Conservation (phyloP, 1,140 invertebrate species). For the Drosophila ficusphila region DNA sequence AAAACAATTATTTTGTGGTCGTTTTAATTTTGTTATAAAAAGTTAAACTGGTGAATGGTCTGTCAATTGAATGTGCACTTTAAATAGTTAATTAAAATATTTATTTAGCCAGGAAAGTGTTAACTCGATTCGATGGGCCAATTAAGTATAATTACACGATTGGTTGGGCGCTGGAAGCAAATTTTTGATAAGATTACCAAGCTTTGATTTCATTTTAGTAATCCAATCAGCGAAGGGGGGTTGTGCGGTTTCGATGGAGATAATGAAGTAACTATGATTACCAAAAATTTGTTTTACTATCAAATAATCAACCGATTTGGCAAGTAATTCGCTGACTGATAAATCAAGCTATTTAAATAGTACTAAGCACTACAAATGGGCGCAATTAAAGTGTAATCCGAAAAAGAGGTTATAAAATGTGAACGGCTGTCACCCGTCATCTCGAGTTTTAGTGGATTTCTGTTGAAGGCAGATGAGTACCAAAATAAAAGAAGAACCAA, state of each 20-base stretch:
- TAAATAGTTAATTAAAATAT: conserved; percentile 39
- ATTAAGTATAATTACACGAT: conserved; percentile 42
- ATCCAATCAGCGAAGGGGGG: conserved; percentile 1
- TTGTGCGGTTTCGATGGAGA: background rate
- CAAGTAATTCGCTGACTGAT: background rate
- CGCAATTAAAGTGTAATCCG: conserved; percentile 33
- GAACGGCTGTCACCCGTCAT: conserved; percentile 33
- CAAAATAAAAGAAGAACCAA: conserved; percentile 25
- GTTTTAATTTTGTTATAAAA: conserved; percentile 17
- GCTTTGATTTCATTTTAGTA: conserved; percentile 23
- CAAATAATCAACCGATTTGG: conserved; percentile 3
- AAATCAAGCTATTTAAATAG: conserved; percentile 12
- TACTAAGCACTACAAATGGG: conserved; percentile 49
- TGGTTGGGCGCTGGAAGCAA: conserved; percentile 21
- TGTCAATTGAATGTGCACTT: conserved; percentile 7
- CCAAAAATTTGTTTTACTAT: background rate
- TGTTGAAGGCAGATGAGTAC: conserved; percentile 24
- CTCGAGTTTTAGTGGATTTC: conserved; percentile 52
- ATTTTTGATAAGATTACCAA: conserved; percentile 36
- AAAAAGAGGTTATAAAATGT: conserved; percentile 56
- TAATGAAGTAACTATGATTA: background rate
- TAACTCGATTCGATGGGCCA: conserved; percentile 37
- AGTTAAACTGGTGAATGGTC: conserved; percentile 17
- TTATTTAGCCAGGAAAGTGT: conserved; percentile 26
- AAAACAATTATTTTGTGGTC: conserved; percentile 17